Base-by-base conservation (phyloP, 1,140 invertebrate species). In the Bacillus rossius region DNA sequence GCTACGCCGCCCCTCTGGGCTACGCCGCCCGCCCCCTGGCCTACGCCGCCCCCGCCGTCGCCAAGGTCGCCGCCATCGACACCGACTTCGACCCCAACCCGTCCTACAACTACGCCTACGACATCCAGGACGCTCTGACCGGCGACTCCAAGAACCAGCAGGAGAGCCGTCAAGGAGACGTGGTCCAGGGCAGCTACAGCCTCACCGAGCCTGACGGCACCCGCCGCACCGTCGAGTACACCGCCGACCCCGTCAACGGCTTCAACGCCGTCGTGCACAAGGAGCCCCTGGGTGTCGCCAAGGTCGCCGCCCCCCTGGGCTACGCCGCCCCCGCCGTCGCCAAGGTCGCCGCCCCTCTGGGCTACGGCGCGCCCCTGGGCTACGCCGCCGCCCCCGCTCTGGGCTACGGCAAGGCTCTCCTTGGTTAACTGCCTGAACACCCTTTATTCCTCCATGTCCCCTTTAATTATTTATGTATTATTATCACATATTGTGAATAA, bases 181-280 rank as follows among this genome's bases (percentile, higher is more conserved):
- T 78, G 23, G 79, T 81, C 13, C 75, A 76, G 52, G 80, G 79
- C 2, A 76, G 75, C 57, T 81, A 81, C 73, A 79, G 76, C 13
- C 67, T 81, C 43, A 69, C 81, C 55, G 80, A 81, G 56, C 73
- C 81, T 43, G 81, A 82, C 61, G 81, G 81, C 60, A 78, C 76
- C 48, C 71, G 73, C 22, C 75, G 80, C 59, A 78, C 72, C 57
- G 81, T 81, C 50, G 77, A 76, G 57, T 83, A 83, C 71, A 74
- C 74, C 56, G 80, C 80, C 47, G 67, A 69, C 51, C 60, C 65
- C 23, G 69, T 80, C 59, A 80, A 79, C 63, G 79, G 77, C 64
- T 80, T 81, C 72, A 81, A 81, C 66, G 79, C 79, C 23, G 74
- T 81, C 25, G 79, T 81, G 10, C 78, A 79, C 65, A 79, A 80